phyloP scores from a whole-genome alignment of 2,113 vertebrate species.

The Corythaeola cristata region DNA sequence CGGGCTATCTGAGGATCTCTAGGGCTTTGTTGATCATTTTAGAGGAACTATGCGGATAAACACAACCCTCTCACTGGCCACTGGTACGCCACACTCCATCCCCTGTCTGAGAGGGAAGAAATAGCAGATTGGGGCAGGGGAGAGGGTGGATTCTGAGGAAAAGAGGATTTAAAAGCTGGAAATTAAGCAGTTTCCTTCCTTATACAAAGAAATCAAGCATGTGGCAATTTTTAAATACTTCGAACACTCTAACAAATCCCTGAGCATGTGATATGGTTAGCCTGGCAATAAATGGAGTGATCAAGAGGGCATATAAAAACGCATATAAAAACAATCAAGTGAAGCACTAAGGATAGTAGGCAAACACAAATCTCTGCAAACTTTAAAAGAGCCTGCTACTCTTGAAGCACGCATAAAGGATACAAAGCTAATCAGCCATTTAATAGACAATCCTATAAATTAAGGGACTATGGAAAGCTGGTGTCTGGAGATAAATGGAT shows the following conservation, averaged over 20 bases:
- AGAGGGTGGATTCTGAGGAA: neutral
- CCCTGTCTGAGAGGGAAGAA: neutral
- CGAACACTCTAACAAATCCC: neutral
- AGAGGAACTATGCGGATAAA: neutral
- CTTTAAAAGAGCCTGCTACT: slow-evolving; percentile 36
- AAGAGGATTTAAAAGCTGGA: neutral
- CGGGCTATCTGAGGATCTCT: neutral
- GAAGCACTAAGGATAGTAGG: neutral
- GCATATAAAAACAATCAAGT: slow-evolving; percentile 8
- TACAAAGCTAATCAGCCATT: slow-evolving; percentile 67
- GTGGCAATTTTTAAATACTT: neutral
- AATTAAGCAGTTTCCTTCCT: neutral
- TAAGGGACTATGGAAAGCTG: slow-evolving; percentile 47
- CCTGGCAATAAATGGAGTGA: neutral
- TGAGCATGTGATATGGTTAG: neutral
- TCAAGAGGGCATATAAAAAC: neutral
- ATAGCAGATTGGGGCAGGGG: neutral
- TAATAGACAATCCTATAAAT: slow-evolving; percentile 68
- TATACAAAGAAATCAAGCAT: neutral
- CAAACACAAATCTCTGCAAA: slow-evolving; percentile 59
- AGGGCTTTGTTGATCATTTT: neutral
- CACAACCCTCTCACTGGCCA: neutral
- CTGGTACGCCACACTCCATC: rapidly evolving
- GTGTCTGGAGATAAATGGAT: slow-evolving; percentile 58
- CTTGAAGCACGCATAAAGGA: slow-evolving; percentile 62